phyloP scores from a whole-genome alignment of 2,113 vertebrate genomes.

The Leiothrix lutea region DNA sequence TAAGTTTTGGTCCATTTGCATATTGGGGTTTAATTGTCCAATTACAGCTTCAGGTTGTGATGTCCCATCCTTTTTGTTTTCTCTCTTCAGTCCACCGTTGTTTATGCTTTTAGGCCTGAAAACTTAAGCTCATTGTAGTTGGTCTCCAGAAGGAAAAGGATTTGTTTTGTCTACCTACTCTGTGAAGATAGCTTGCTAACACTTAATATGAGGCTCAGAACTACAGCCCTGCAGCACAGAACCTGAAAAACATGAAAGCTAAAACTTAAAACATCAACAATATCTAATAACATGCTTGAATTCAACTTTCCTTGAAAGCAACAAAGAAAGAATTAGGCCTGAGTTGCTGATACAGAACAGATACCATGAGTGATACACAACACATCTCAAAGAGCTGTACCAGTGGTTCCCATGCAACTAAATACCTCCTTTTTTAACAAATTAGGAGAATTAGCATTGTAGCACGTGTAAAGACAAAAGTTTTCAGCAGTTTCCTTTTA shows the following conservation, averaged over 20 bases:
- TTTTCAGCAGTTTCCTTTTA: background rate
- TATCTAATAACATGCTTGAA: background rate
- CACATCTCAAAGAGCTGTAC: background rate
- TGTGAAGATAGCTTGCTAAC: background rate
- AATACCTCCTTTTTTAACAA: background rate
- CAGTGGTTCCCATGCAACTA: background rate
- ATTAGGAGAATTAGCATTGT: background rate
- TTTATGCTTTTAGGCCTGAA: background rate
- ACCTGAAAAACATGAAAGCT: background rate
- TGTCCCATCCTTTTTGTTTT: background rate
- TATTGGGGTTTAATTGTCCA: background rate
- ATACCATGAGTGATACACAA: accelerated
- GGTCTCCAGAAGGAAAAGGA: background rate
- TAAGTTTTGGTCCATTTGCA: background rate
- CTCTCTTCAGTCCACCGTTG: background rate
- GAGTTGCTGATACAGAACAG: background rate
- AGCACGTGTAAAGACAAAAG: background rate
- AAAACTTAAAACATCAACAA: background rate
- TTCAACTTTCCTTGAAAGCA: background rate
- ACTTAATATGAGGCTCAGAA: background rate
- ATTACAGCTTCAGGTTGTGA: background rate
- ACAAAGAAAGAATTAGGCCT: background rate
- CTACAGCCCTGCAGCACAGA: background rate
- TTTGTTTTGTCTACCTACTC: background rate
- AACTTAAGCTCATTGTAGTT: background rate